Evolutionary conservation across 2,888 invertebrate species (phyloP), one percentile per base, ranked within the genome.

Genomic region (Cistogaster globosa): DNA sequence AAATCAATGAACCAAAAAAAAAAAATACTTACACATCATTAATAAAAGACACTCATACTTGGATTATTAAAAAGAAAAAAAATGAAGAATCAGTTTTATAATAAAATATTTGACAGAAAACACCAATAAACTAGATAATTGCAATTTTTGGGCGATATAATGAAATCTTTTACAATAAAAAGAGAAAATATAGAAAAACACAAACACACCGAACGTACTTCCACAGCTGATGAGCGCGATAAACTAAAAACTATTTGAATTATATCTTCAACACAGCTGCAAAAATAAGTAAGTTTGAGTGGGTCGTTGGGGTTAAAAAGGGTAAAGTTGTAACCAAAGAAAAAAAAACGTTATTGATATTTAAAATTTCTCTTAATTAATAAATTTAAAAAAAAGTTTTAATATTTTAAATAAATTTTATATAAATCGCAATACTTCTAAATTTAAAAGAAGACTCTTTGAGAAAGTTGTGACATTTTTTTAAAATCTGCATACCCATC

Each of bases 191-290:
- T n/a, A 38, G 2, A 57, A 32, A 51, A 20, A 68, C 22, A 75
- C 68, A 84, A 16, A 72, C 51, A 38, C 12, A 67, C 1, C 63
- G 18, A 55, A 75, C 68, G 69, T 69, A 62, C 62, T 69, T 18
- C 20, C 51, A 42, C 42, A 58, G 32, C 38, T 62, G 65, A 65
- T 42, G 75, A 75, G 58, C 55, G 53, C 72, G 53, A 67, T 77
- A 72, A 38, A 83, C 77, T 77, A 67, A 71, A 83, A 62, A 62
- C 16, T 48, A 72, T 60, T 77, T 71, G 58, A 72, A 77, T 77
- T 65, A 20, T 20, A 53, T 60, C 67, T 60, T 60, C 12, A 7
- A 60, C 63, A 80, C 32, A 53, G 74, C 67, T 67, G 72, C 48
- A 67, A 74, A 80, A 58, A 57, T 6, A 26, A 20, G 65, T 72